These are phyloP conservation scores for Phymastichus coffea DNA, from an alignment of 1,140 invertebrate genomes.

Conservation along the genomic window DNA sequence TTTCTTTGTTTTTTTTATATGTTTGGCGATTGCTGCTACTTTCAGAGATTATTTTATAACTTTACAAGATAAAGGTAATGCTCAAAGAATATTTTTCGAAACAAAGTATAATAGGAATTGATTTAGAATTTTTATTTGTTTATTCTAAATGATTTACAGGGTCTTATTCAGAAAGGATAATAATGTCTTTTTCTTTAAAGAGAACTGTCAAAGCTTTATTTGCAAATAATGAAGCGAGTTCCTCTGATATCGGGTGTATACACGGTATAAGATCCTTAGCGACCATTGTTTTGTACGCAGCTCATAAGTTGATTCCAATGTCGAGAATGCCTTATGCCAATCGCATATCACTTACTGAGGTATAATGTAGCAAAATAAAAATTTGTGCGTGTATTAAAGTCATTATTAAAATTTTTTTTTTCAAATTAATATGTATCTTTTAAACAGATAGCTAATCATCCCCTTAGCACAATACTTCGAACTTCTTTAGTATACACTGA, in stretches of 20 bases:
- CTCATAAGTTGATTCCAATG: conserved; percentile 64
- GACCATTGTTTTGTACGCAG: conserved; percentile 61
- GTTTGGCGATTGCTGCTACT: conserved; percentile 48
- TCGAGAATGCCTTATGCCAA: conserved; percentile 64
- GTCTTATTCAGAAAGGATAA: conserved; percentile 54
- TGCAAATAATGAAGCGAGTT: conserved; percentile 34
- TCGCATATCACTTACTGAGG: conserved; percentile 62
- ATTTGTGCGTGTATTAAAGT: not conserved
- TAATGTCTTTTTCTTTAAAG: conserved; percentile 59
- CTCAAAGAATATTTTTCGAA: too few species aligned
- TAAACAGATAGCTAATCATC: conserved; percentile 60
- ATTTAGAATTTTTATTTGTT: conserved; percentile 24
- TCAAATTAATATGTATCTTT: conserved; percentile 10
- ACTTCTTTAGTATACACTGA: conserved; percentile 66
- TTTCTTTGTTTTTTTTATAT: conserved; percentile 50
- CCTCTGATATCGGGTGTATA: conserved; percentile 62
- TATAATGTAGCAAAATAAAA: conserved; percentile 36
- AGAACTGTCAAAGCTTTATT: conserved; percentile 48
- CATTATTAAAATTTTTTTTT: conserved; percentile 5
- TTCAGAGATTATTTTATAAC: conserved; percentile 46
- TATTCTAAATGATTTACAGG: too few species aligned
- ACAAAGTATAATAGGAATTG: too few species aligned
- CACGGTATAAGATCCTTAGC: conserved; percentile 63
- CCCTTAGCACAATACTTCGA: conserved; percentile 60
- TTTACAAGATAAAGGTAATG: conserved; percentile 43